A percentile compares a stretch with the other conserved stretches of the same genome.
Evolutionary conservation across 2,113 vertebrate species (phyloP).

Genomic region (Craseonycteris thonglongyai): DNA sequence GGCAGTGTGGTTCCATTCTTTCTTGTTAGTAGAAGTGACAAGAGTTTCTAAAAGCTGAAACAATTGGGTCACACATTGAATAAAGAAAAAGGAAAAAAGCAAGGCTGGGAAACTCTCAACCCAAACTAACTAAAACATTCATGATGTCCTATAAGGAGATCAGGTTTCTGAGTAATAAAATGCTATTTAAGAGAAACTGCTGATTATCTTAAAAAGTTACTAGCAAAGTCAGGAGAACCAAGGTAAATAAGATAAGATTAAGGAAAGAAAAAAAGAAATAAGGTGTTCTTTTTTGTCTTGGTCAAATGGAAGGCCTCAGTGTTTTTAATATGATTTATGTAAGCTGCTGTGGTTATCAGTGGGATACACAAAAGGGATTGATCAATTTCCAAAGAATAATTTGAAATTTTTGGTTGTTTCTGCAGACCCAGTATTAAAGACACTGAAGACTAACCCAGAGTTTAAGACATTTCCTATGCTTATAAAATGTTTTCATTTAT

Average conservation of each 20-base stretch:
- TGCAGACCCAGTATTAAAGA: neutral
- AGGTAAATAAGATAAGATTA: neutral
- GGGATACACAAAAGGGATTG: neutral
- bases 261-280: neutral
- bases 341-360: neutral
- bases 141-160: conserved; percentile 8
- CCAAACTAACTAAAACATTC: conserved; percentile 4
- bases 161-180: neutral
- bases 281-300: neutral
- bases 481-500: neutral
- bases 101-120: neutral
- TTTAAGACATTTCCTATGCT: neutral
- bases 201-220: neutral
- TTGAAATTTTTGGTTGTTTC: neutral
- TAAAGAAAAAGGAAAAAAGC: conserved; percentile 11
- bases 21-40: conserved; percentile 19
- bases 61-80: neutral
- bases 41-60: conserved; percentile 20
- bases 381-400: neutral
- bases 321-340: neutral
- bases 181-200: neutral
- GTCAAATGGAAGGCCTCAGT: neutral
- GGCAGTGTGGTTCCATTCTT: neutral
- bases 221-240: neutral
- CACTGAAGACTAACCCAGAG: neutral